Evolutionary conservation across 2,797 vertebrate genomes (phyloP), one percentile per base, ranked within the genome.

Genomic region (Argentina silus): DNA sequence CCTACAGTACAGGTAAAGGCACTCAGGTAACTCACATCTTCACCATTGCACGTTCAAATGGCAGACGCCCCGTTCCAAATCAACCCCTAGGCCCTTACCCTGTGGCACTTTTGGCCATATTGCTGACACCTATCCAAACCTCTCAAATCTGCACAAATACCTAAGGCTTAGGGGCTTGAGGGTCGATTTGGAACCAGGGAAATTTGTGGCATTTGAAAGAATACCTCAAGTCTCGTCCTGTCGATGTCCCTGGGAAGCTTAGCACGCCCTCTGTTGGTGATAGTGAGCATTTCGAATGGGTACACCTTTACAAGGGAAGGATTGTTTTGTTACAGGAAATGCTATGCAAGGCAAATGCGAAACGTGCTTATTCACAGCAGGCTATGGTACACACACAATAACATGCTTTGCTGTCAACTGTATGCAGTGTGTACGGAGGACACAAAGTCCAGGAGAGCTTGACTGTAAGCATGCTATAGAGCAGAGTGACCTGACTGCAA

Each of bases 181-280:
- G 27, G 27, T 36, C 2, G 27, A 36, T 1, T 36, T 36, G 27
- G 27, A 36, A 36, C 27, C 4, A 36, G 27, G 27, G 27, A 1
- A 36, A 36, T 36, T 4, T 36, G 27, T 36, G 27, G 27, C 27
- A 36, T 36, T 4, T n/a, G 4, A 15, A 36, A 6, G 10, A 3
- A 93, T 93, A 98, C 97, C 97, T 99, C 98, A 36, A 99, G 94
- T 83, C 96, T 93, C 68, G 97, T 97, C 91, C 96, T 95, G 92
- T 99, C 96, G 76, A 98, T 93, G 21, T 98, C 96, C 88, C 91
- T 95, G 72, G 97, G 94, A 85, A 97, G 96, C 91, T 95, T 97
- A 90, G 93, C 92, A 83, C 94, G 94, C 81, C 96, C 95, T 90
- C 95, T 93, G 86, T 93, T 96, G 83, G 93, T 93, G 69, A 97